Evolutionary conservation across 1,140 invertebrate species (phyloP), one percentile per base, ranked within the genome.

Genomic region (Camponotus pennsylvanicus): DNA sequence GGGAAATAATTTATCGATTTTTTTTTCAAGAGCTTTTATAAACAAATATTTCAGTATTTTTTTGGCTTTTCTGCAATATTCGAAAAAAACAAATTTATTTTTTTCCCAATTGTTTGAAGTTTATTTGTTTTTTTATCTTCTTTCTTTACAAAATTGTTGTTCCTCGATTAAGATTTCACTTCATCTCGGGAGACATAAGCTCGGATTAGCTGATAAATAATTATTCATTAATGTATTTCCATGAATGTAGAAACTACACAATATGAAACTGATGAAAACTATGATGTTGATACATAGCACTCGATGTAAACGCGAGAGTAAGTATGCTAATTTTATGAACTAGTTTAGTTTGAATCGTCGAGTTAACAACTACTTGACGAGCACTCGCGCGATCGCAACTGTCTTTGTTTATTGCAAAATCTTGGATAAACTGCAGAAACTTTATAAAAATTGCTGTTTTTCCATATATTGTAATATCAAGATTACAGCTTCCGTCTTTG

Each of bases 351-450:
- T 73, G 40, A 83, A 83, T 75, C 75, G 55, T 61, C 40, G 32
- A 83, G 79, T 73, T 73, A 83, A 45, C 79, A 55, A 32, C 55
- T 75, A 32, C 57, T 73, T 45, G 55, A 82, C 67, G 40, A 59
- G 52, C 79, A 37, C 45, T 82, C 15, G 34, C 45, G 42, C 34
- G 61, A 13, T 18, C 13, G 55, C 67, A 71, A 27, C 32, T 9
- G 42, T 63, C 34, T 83, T 83, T 83, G 42, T 83, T 83, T 83
- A 63, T 83, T 83, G 42, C 69, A 63, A 83, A 73, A 75, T 75
- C 2, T 13, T 70, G 45, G 18, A 27, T 21, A 52, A n/a, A 82
- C 27, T 55, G 61, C 61, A 77, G 9, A 84, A 59, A 80, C 6
- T 40, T 6, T 1, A 1, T 27, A 27, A 27, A 27, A 40, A 40